These are phyloP conservation scores for Drosophila nr. perissopoda DNA, from an alignment of 2,888 invertebrate species.

Conservation along the genomic window DNA sequence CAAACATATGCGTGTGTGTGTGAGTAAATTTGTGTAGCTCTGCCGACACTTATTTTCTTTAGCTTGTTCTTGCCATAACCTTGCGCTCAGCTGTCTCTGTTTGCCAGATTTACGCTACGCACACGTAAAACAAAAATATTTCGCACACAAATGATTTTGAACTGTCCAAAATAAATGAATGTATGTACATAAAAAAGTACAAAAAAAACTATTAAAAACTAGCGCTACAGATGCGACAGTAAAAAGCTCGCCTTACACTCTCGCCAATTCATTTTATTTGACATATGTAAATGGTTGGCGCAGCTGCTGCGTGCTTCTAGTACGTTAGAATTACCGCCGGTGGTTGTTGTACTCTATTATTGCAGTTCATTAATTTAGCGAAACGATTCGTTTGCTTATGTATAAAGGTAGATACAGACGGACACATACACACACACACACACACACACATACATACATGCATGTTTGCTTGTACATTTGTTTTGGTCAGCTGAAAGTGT, in stretches of 20 bases:
- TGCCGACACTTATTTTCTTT: not conserved
- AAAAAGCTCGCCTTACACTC: constrained; percentile 7
- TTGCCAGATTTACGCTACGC: constrained; percentile 36
- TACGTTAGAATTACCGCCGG: constrained; percentile 24
- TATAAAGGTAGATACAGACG: not conserved
- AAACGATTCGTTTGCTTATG: constrained; percentile 2
- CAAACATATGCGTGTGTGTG: not conserved
- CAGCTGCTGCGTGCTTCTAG: constrained; percentile 22
- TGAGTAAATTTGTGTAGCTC: constrained; percentile 1
- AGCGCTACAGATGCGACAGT: constrained; percentile 4
- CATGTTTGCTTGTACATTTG: not conserved
- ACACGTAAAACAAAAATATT: constrained; percentile 15
- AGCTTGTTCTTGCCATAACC: constrained; percentile 31
- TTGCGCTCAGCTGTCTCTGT: constrained; percentile 48
- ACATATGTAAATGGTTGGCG: constrained; percentile 31
- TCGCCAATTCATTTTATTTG: constrained; percentile 60
- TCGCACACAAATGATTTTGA: constrained; percentile 1
- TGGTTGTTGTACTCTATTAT: constrained; percentile 19
- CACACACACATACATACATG: not conserved
- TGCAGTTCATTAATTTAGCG: constrained; percentile 11
- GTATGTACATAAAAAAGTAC: not conserved
- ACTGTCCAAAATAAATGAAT: constrained; percentile 7
- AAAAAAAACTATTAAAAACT: not conserved
- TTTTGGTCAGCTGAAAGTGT: constrained; percentile 20
- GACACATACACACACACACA: not conserved